phyloP scores from a whole-genome alignment of 2,888 invertebrate species.

The Lithodes maja region DNA sequence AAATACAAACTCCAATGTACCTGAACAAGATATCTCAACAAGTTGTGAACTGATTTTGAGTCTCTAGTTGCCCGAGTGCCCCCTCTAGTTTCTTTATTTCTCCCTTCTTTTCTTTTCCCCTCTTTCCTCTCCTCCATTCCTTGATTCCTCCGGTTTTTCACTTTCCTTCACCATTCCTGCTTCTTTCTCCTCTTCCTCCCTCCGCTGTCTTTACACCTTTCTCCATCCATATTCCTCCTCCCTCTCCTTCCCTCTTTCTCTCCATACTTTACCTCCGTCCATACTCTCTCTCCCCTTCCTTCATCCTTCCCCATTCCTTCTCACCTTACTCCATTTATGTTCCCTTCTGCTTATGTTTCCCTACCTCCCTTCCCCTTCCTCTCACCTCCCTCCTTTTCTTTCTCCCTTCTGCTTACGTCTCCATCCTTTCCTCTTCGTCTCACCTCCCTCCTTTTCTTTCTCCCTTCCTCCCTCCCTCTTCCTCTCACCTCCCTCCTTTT shows the following conservation, averaged over 20 bases:
- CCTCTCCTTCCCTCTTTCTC: neutral
- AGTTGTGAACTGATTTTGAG: too few relatives aligned
- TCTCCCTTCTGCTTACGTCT: neutral
- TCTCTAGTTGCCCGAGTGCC: too few relatives aligned
- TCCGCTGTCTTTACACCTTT: neutral
- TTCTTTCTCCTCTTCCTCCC: neutral
- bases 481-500: too few relatives aligned
- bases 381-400: neutral
- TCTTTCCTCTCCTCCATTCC: neutral
- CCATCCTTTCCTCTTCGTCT: too few relatives aligned
- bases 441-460: too few relatives aligned
- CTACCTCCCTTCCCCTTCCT: too few relatives aligned
- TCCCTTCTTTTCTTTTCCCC: neutral
- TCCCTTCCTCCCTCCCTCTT: neutral
- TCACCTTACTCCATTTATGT: neutral
- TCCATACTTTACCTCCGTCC: neutral
- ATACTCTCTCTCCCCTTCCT: neutral
- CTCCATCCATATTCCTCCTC: neutral
- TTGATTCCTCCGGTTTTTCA: neutral
- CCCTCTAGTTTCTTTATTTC: neutral
- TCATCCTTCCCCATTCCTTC: neutral
- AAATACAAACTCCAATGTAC: too few relatives aligned
- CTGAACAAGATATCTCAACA: too few relatives aligned
- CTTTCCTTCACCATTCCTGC: neutral
- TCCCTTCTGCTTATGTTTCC: neutral